A percentile compares a stretch with the other conserved stretches of the same genome.
These are phyloP conservation scores for Halcyon smyrnensis DNA, from an alignment of 2,797 vertebrate genomes.

Conservation along the genomic window DNA sequence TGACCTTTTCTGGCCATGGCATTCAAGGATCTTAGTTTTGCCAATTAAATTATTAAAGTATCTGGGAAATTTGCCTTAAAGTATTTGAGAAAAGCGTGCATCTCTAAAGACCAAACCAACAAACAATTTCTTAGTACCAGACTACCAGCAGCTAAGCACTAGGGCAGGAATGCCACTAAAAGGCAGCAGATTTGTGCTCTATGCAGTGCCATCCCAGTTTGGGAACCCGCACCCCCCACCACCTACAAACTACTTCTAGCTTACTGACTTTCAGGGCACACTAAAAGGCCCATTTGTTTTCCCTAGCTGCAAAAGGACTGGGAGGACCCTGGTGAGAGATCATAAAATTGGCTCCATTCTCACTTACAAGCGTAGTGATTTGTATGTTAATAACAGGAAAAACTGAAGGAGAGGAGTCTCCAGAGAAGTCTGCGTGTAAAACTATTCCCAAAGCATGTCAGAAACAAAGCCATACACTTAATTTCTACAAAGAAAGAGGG, in stretches of 20 bases:
- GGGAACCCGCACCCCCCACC: neutral
- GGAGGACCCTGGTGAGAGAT: neutral
- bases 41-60: neutral
- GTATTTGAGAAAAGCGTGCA: neutral
- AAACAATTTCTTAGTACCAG: neutral
- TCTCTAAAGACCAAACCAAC: neutral
- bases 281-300: constrained; percentile 36
- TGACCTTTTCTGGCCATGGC: neutral
- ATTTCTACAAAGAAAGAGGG: neutral
- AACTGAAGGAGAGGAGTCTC: neutral
- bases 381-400: constrained; percentile 30
- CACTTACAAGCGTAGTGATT: neutral
- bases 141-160: neutral
- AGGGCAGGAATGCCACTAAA: neutral
- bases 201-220: neutral
- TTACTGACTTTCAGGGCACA: neutral
- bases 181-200: neutral
- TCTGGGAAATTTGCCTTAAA: neutral
- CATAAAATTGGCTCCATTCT: constrained; percentile 12
- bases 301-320: neutral
- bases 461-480: neutral
- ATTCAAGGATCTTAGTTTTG: neutral
- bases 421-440: neutral
- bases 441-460: neutral
- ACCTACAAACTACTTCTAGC: neutral